Percentiles rank a stretch among this genome's conserved stretches.
Evolutionary conservation across 2,797 vertebrate species (phyloP).

Genomic region (Chelmon rostratus): DNA sequence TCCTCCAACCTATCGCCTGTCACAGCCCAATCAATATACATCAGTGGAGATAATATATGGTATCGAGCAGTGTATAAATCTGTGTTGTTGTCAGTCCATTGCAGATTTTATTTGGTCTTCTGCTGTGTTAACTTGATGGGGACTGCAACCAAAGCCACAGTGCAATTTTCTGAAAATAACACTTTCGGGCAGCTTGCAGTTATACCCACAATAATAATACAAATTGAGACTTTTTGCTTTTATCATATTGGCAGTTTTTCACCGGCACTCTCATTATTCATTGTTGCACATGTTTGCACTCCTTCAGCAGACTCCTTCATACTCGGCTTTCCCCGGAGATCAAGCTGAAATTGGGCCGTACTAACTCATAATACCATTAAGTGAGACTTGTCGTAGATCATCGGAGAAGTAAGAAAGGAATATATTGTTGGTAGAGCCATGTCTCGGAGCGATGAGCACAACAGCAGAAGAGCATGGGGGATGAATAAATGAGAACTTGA

Average conservation of each 20-base stretch:
- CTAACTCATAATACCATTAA: conserved; percentile 85
- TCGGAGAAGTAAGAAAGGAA: conserved; percentile 55
- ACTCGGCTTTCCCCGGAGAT: conserved; percentile 39
- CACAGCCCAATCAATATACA: conserved; percentile 74
- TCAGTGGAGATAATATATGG: conserved; percentile 75
- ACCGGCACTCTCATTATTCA: conserved; percentile 10
- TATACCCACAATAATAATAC: conserved; percentile 32
- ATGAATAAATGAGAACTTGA: conserved; percentile 87
- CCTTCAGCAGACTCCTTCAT: conserved; percentile 28
- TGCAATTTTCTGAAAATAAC: conserved; percentile 38
- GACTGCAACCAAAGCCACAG: conserved; percentile 40
- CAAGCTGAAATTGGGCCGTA: conserved; percentile 60
- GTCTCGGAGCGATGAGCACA: conserved; percentile 71
- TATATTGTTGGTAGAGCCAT: conserved; percentile 41
- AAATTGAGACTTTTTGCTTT: conserved; percentile 25
- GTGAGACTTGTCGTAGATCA: conserved; percentile 83
- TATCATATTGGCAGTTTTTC: conserved; percentile 24
- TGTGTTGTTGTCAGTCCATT: conserved; percentile 63
- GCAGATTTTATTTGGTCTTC: conserved; percentile 62
- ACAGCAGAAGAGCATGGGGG: conserved; percentile 85
- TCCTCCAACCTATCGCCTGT: conserved; percentile 59
- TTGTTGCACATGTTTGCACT: conserved; percentile 25
- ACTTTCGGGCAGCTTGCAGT: conserved; percentile 23
- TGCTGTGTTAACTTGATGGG: conserved; percentile 54
- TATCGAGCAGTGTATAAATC: conserved; percentile 72